Evolutionary conservation across 1,140 invertebrate genomes (phyloP).

Genomic region (Heliconius eleuchia): DNA sequence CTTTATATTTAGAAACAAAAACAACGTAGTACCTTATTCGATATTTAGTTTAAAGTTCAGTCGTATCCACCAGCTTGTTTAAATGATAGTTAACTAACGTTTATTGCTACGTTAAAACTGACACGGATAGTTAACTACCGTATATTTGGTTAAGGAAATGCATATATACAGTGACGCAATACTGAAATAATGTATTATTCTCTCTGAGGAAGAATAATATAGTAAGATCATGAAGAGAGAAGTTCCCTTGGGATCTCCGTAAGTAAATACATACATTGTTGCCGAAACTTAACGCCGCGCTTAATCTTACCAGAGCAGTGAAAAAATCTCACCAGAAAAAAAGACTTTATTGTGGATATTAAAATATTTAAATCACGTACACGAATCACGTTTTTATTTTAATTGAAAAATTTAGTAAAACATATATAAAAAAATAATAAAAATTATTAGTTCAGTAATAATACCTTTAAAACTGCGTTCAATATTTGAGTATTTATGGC

Average conservation of each 20-base stretch:
- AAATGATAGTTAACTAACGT: background rate
- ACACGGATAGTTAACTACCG: slow-evolving; percentile 1
- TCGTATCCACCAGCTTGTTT: background rate
- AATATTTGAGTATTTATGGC: slow-evolving; percentile 2
- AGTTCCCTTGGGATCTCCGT: too few species aligned
- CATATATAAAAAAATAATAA: background rate
- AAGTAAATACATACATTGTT: too few species aligned
- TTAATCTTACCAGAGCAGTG: too few species aligned
- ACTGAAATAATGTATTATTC: background rate
- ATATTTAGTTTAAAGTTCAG: background rate
- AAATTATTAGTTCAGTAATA: background rate
- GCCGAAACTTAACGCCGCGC: too few species aligned
- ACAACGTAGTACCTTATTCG: background rate
- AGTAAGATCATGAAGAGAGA: too few species aligned
- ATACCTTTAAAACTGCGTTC: background rate
- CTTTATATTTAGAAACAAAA: background rate
- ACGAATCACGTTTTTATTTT: background rate
- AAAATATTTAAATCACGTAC: background rate
- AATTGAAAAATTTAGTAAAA: background rate
- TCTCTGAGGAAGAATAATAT: too few species aligned
- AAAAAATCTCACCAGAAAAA: too few species aligned
- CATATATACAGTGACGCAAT: background rate
- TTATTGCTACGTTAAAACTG: background rate
- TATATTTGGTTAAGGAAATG: background rate
- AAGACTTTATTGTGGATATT: too few species aligned